Evolutionary conservation across 1,140 invertebrate species (phyloP), one percentile per base, ranked within the genome.

Genomic region (Stegodyphus dumicola): DNA sequence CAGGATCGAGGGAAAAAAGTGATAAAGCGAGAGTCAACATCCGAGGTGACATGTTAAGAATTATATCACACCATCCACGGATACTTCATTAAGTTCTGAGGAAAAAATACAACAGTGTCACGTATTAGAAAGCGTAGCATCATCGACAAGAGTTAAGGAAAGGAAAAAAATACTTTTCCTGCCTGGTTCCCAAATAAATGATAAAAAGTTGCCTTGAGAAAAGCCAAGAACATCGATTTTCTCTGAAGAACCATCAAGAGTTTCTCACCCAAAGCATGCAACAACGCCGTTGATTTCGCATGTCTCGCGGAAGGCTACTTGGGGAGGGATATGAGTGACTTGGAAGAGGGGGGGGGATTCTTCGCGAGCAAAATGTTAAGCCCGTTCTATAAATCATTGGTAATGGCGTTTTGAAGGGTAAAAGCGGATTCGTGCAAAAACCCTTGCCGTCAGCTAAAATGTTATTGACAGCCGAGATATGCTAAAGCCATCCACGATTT

Each of bases 361-460:
- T 67, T 66, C 10, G 7, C 65, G 6, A 79, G 53, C 33, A 60
- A 79, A 79, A 71, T 79, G 67, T 56, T 79, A 79, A 79, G 77
- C 77, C 67, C 67, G 66, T 70, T 79, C 77, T 79, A 79, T 79
- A 79, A 79, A 79, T 79, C 77, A 79, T 70, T 70, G 51, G 65
- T 79, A 79, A 79, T 79, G 67, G 77, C 67, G 56, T 79, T 79
- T 79, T 79, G 77, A 79, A 70, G 77, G 77, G 65, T 79, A n/a
- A 64, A 56, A 70, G 77, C 76, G 67, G 77, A 65, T 79, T 11
- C 51, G 49, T 48, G 77, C 76, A 77, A 77, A 77, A 77, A 77
- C 64, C 76, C 76, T 66, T 77, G 60, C 76, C 76, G 49, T 54
- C 77, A 54, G 67, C 77, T 79, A 70, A 70, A 70, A 79, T 79